A percentile compares a stretch with the other conserved stretches of the same genome.
Evolutionary conservation across 2,888 invertebrate species (phyloP).

Genomic region (Drosophila quasianomalipes): DNA sequence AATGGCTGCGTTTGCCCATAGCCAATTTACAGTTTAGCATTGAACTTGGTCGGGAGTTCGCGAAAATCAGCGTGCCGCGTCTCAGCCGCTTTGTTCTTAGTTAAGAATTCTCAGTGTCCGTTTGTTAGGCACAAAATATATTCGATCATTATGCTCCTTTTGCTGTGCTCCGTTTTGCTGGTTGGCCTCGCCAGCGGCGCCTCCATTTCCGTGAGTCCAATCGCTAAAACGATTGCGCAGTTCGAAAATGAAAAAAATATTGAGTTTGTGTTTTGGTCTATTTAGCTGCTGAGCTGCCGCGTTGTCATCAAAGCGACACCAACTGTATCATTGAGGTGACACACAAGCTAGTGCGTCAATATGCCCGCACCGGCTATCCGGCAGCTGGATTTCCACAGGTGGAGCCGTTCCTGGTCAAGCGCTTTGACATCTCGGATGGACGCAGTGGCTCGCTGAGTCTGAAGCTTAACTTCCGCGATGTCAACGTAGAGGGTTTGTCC

Average conservation of each 20-base stretch:
- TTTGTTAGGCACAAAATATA: background rate
- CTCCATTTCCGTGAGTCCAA: constrained; percentile 70
- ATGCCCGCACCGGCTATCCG: constrained; percentile 81
- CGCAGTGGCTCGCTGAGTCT: constrained; percentile 80
- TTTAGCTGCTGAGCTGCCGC: constrained; percentile 81
- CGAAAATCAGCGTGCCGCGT: constrained; percentile 56
- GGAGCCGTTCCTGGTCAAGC: constrained; percentile 83
- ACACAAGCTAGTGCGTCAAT: constrained; percentile 70
- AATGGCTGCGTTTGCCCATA: constrained; percentile 81
- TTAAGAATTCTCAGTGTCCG: background rate
- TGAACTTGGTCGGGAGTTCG: constrained; percentile 83
- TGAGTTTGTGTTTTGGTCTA: constrained; percentile 11
- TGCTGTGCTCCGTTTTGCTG: constrained; percentile 42
- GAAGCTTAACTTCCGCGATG: constrained; percentile 82
- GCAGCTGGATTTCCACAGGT: constrained; percentile 81
- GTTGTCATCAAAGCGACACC: constrained; percentile 81
- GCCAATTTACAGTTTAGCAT: constrained; percentile 83
- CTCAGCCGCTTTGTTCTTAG: constrained; percentile 20
- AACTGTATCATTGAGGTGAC: constrained; percentile 81
- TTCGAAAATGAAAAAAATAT: background rate
- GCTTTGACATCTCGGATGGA: constrained; percentile 83
- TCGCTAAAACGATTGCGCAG: background rate
- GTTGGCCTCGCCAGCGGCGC: constrained; percentile 50
- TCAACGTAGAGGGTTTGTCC: constrained; percentile 83
- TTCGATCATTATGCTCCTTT: constrained; percentile 44